Evolutionary conservation across 2,888 invertebrate species (phyloP).

Genomic region (Drosophila prolongata): DNA sequence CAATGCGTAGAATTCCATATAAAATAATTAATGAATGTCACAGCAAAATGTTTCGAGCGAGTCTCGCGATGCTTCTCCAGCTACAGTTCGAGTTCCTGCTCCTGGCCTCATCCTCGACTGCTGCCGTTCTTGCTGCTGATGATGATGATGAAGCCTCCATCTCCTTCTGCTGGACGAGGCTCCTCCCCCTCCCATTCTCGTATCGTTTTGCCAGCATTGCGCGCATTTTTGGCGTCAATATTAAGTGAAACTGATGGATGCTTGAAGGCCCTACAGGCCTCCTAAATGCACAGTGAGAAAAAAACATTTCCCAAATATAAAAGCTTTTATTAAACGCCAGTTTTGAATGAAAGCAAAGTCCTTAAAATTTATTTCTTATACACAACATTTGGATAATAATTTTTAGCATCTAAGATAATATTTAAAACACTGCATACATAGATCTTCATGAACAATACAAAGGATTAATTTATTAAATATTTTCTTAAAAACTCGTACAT

Average conservation of each 20-base stretch:
- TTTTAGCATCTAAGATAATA: no score
- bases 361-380: no score
- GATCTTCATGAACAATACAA: no score
- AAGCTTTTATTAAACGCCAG: no score
- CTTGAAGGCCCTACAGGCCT: constrained; percentile 52
- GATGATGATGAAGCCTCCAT: constrained; percentile 12
- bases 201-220: constrained; percentile 84
- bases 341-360: no score
- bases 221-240: constrained; percentile 84
- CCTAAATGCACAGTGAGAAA: constrained; percentile 24
- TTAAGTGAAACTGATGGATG: constrained; percentile 84
- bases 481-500: no score
- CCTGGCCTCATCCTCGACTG: constrained; percentile 16
- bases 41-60: constrained; percentile 76
- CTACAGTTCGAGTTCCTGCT: constrained; percentile 5
- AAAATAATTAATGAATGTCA: constrained; percentile 84
- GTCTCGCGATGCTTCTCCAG: constrained; percentile 54
- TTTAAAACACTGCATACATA: no score
- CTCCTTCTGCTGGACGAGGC: constrained; percentile 4
- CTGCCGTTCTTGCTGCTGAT: constrained; percentile 8
- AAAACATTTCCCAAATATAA: not conserved
- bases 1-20: constrained; percentile 82
- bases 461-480: no score
- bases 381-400: no score
- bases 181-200: constrained; percentile 37